phyloP scores from a whole-genome alignment of 2,797 vertebrate species.

The Arctocebus calabarensis region DNA sequence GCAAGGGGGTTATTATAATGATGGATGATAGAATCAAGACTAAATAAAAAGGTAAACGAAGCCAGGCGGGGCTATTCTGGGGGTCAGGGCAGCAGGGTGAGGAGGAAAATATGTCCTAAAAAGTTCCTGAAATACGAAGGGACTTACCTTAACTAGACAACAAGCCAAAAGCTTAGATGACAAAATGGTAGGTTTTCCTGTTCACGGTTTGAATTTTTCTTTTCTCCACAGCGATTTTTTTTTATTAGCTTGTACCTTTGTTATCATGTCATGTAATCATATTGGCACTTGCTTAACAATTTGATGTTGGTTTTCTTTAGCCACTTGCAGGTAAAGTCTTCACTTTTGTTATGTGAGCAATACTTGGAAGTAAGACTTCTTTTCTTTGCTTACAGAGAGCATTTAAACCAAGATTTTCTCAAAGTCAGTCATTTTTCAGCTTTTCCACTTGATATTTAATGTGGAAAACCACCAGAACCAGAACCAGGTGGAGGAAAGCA shows the following conservation, averaged over 20 bases:
- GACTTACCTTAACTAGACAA: not conserved
- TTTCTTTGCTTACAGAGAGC: slow-evolving; percentile 10
- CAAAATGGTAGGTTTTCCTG: not conserved
- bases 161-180: slow-evolving; percentile 41
- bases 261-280: slow-evolving; percentile 20
- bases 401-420: slow-evolving; percentile 34
- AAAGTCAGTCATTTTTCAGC: not conserved
- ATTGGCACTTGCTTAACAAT: not conserved
- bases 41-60: slow-evolving; percentile 19
- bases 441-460: not conserved
- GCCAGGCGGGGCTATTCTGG: not conserved
- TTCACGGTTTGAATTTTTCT: slow-evolving; percentile 27
- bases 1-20: slow-evolving; percentile 47
- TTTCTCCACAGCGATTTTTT: not conserved
- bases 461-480: not conserved
- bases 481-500: not conserved
- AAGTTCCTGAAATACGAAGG: slow-evolving; percentile 28
- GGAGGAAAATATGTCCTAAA: not conserved
- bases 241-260: not conserved
- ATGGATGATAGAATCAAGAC: slow-evolving; percentile 42
- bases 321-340: not conserved
- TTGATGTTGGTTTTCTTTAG: not conserved
- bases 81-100: not conserved
- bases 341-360: not conserved
- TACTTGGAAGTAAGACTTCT: not conserved